Conservation (phyloP, 37 sponge, comb jelly and placozoan genomes). For the Halisarca cf. caerulea region DNA sequence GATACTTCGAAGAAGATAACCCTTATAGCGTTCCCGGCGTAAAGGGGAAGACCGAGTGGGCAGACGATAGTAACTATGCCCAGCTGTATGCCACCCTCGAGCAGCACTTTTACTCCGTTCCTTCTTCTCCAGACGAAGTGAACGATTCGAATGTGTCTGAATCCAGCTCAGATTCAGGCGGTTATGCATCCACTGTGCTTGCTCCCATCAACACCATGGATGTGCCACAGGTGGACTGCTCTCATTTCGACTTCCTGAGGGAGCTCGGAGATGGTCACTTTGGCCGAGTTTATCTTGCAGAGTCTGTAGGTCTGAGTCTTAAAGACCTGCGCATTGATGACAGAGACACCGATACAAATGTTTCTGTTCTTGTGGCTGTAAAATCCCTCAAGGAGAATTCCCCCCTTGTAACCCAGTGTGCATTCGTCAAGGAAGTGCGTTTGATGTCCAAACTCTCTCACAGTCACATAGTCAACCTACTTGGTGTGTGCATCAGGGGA, state of each 20-base stretch:
- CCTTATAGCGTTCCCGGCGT: not conserved
- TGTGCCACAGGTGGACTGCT: not conserved
- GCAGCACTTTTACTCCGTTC: not conserved
- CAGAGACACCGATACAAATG: slow-evolving; percentile 35
- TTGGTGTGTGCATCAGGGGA: slow-evolving; percentile 53
- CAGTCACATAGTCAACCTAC: slow-evolving; percentile 67
- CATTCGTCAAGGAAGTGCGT: slow-evolving; percentile 74
- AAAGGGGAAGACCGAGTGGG: not conserved
- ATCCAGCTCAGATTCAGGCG: not conserved
- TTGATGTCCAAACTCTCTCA: slow-evolving; percentile 76
- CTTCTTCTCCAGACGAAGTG: not conserved
- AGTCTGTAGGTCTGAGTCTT: slow-evolving; percentile 54
- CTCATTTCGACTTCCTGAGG: slow-evolving; percentile 9
- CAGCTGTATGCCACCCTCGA: slow-evolving; percentile 10
- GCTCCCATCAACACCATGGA: not conserved
- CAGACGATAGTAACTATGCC: not conserved
- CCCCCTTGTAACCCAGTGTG: slow-evolving; percentile 24
- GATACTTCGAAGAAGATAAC: not conserved
- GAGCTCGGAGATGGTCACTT: slow-evolving; percentile 66
- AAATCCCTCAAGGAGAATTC: slow-evolving; percentile 71
- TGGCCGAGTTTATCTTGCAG: slow-evolving; percentile 65
- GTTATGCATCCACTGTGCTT: not conserved
- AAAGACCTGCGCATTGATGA: slow-evolving; percentile 49
- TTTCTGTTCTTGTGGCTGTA: slow-evolving; percentile 74
- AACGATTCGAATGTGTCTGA: not conserved